A percentile compares a stretch with the other conserved stretches of the same genome.
Evolutionary conservation across 2,888 invertebrate genomes (phyloP).

Genomic region (Mechanitis mazaeus): DNA sequence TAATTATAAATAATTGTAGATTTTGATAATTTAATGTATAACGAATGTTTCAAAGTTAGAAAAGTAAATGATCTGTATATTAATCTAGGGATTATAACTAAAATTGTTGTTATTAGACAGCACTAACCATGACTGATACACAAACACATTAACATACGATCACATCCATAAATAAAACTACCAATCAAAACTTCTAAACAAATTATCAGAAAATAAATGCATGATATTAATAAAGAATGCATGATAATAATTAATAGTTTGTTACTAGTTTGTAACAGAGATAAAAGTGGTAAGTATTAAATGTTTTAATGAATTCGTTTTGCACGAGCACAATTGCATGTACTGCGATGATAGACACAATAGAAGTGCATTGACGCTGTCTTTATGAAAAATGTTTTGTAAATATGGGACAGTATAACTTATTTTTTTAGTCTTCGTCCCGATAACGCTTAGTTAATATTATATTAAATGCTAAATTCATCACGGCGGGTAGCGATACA

Average conservation of each 20-base stretch:
- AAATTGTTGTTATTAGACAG: slow-evolving; percentile 43
- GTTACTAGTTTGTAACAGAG: slow-evolving; percentile 22
- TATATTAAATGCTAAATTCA: too few species aligned
- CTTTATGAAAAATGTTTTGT: slow-evolving; percentile 53
- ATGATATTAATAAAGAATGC: slow-evolving; percentile 27
- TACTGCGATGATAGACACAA: slow-evolving; percentile 43
- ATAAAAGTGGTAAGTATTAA: slow-evolving; percentile 30
- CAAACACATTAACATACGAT: slow-evolving; percentile 58
- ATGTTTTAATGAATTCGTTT: slow-evolving; percentile 23
- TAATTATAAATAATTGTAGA: slow-evolving; percentile 29
- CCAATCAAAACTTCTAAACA: slow-evolving; percentile 29
- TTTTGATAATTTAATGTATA: slow-evolving; percentile 27
- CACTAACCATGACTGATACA: slow-evolving; percentile 56
- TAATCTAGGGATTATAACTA: slow-evolving; percentile 24
- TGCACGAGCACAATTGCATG: slow-evolving; percentile 66
- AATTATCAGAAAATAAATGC: slow-evolving; percentile 30
- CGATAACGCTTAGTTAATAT: too few species aligned
- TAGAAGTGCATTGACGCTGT: slow-evolving; percentile 47
- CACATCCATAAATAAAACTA: slow-evolving; percentile 37
- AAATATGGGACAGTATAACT: slow-evolving; percentile 69
- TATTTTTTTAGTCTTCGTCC: neutral
- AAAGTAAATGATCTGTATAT: slow-evolving; percentile 35
- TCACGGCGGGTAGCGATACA: too few species aligned
- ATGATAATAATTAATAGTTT: slow-evolving; percentile 26
- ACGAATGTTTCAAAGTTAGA: slow-evolving; percentile 27